Conservation (phyloP, 2,113 vertebrate species). For the Panthera leo region DNA sequence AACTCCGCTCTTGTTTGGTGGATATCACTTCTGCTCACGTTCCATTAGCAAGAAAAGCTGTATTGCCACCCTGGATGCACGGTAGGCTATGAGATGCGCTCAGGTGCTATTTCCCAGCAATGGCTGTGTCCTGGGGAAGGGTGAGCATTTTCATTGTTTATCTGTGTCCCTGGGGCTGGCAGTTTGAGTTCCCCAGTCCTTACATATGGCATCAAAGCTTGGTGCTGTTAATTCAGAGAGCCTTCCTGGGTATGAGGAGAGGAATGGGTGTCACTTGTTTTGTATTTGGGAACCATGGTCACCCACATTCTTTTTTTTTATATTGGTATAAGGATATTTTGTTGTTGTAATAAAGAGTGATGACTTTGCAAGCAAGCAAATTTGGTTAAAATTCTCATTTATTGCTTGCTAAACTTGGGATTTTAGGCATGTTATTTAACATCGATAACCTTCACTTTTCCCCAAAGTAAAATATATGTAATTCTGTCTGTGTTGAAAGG, state of each 20-base stretch:
- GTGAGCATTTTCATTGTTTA: background rate
- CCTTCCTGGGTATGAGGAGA: background rate
- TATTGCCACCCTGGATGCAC: background rate
- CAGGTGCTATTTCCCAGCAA: background rate
- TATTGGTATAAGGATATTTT: background rate
- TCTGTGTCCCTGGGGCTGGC: background rate
- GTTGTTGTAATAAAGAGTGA: background rate
- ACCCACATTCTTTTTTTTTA: background rate
- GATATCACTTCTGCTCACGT: background rate
- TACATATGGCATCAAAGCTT: background rate
- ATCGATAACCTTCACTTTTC: conserved; percentile 41
- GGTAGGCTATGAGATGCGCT: background rate
- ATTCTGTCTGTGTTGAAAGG: background rate
- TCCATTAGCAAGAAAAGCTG: background rate
- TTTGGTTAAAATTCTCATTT: background rate
- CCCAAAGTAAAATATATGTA: conserved; percentile 33
- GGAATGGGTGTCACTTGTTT: background rate
- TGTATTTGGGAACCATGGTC: background rate
- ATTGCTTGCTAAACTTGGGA: conserved; percentile 1
- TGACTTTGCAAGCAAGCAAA: background rate
- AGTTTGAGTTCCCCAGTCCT: background rate
- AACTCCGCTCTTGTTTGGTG: background rate
- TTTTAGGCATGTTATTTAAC: conserved; percentile 33
- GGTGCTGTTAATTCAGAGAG: background rate
- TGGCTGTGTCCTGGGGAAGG: background rate